Base-by-base conservation (phyloP, 2,888 invertebrate species). In the Geotrupes spiniger region DNA sequence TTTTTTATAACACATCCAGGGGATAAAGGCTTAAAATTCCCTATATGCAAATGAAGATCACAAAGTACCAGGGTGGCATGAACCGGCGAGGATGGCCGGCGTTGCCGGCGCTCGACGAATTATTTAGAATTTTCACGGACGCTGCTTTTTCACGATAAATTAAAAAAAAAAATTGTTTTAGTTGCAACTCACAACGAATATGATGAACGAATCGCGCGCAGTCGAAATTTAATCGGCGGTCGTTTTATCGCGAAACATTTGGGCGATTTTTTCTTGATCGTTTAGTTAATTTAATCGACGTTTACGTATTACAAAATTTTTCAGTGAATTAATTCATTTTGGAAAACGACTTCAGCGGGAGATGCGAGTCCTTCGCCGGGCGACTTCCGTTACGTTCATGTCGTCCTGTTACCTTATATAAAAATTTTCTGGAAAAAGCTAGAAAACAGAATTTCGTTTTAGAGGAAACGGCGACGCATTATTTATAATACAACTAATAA, bases 371-470 rank as follows among this genome's bases (percentile, higher is more conserved):
- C 21, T 21, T 21, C 21, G 6, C 21, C 4, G 21, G 3, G 31
- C 29, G 15, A 27, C 15, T 14, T 56, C 54, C 56, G 49, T 42
- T 47, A 44, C 49, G 53, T 51, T 74, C 65, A 70, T 77, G 74
- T 60, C 68, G 61, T 72, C 76, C 76, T 76, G 75, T 56, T 76
- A 74, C 74, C 71, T 76, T 76, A 76, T 76, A 76, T 77, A 76
- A 77, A 75, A 76, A 75, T 76, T 76, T 76, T 76, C 76, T 76
- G 74, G 76, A 76, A 77, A 77, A 77, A 76, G 76, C 75, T 70
- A 70, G 75, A 76, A 76, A 76, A 76, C 71, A 64, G 69, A 70
- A 75, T 68, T 68, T 68, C 61, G 65, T 64, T 70, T 74, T 74
- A 66, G 72, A 68, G 74, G 74, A 75, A 75, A 76, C 74, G 62